A percentile compares a stretch with the other conserved stretches of the same genome.
These are phyloP conservation scores for Hypercompe scribonia DNA, from an alignment of 2,888 invertebrate genomes.

Conservation along the genomic window DNA sequence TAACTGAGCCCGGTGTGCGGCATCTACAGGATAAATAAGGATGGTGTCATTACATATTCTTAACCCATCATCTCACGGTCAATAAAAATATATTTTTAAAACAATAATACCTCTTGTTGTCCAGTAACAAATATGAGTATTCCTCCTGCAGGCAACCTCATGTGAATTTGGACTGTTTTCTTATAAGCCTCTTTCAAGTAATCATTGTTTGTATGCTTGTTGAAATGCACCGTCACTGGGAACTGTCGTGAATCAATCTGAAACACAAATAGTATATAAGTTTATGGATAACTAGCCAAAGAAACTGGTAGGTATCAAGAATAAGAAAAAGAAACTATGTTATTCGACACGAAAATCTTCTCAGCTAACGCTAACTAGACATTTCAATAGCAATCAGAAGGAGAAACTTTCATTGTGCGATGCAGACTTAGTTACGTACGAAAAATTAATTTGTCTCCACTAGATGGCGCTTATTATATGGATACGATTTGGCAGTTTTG, in stretches of 20 bases:
- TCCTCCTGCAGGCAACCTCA: slow-evolving; percentile 96
- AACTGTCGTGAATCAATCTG: slow-evolving; percentile 95
- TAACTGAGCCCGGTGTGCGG: too few species aligned
- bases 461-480: neutral
- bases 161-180: slow-evolving; percentile 96
- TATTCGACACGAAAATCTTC: neutral
- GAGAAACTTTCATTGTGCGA: neutral
- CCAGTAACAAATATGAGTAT: slow-evolving; percentile 99
- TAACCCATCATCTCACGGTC: too few species aligned
- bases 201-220: slow-evolving; percentile 93
- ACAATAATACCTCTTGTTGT: slow-evolving; percentile 90
- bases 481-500: neutral
- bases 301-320: neutral
- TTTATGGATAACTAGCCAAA: too few species aligned
- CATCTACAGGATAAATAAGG: too few species aligned
- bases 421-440: neutral
- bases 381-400: neutral
- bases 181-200: slow-evolving; percentile 95
- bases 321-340: neutral
- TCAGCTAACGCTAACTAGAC: neutral
- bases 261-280: too few species aligned
- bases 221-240: slow-evolving; percentile 98
- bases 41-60: too few species aligned
- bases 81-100: neutral
- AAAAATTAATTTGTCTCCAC: neutral